Percentiles rank a stretch among this genome's conserved stretches.
Evolutionary conservation across 2,888 invertebrate genomes (phyloP).

Genomic region (Folsomia manolachei): DNA sequence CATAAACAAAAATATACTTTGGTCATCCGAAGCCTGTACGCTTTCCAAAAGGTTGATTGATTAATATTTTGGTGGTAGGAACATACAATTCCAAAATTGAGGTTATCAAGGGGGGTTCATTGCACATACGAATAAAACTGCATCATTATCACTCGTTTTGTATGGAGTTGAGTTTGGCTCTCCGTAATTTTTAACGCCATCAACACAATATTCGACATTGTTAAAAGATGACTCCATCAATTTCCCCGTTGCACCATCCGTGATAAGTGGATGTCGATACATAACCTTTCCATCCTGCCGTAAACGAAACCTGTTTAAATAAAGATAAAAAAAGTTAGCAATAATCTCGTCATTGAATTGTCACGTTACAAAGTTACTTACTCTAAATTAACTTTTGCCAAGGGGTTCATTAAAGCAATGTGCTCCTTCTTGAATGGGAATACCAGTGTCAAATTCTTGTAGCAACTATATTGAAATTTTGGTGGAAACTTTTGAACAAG

Average conservation of each 20-base stretch:
- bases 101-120: constrained; percentile 22
- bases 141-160: constrained; percentile 28
- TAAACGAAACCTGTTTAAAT: constrained; percentile 29
- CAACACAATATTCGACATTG: constrained; percentile 37
- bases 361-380: constrained; percentile 20
- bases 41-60: too few species aligned
- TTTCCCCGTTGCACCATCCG: constrained; percentile 20
- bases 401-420: constrained; percentile 37
- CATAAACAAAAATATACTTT: too few species aligned
- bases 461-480: constrained; percentile 38
- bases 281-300: constrained; percentile 37
- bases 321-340: too few species aligned
- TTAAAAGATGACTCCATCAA: constrained; percentile 37
- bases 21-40: too few species aligned
- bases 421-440: constrained; percentile 38
- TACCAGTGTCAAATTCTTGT: constrained; percentile 39
- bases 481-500: constrained; percentile 40
- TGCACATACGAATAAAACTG: constrained; percentile 38
- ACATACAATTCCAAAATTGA: neutral
- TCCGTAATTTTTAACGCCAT: constrained; percentile 35
- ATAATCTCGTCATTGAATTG: too few species aligned
- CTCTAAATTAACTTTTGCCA: constrained; percentile 40
- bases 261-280: constrained; percentile 36
- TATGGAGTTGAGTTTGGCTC: constrained; percentile 20
- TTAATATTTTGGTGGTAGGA: neutral